Evolutionary conservation across 2,888 invertebrate genomes (phyloP).

Genomic region (Harpalus rufipes): DNA sequence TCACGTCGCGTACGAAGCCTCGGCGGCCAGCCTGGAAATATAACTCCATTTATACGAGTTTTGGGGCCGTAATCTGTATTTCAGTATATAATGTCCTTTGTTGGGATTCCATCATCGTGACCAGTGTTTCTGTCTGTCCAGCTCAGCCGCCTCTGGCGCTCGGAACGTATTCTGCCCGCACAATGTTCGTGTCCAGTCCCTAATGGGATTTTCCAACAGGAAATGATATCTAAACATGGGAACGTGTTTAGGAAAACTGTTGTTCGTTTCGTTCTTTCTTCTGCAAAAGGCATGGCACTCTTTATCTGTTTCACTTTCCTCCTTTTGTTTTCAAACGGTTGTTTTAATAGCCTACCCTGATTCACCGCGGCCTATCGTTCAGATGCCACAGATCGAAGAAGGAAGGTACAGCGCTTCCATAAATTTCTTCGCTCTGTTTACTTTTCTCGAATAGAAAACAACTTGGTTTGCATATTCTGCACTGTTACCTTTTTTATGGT

Average conservation of each 20-base stretch:
- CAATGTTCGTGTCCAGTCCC: slow-evolving; percentile 71
- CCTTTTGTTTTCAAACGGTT: slow-evolving; percentile 29
- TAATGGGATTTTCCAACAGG: slow-evolving; percentile 72
- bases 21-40: slow-evolving; percentile 52
- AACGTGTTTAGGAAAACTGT: slow-evolving; percentile 68
- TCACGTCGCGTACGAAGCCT: slow-evolving; percentile 42
- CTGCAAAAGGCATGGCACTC: neutral
- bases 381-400: too few species aligned
- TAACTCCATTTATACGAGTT: slow-evolving; percentile 66
- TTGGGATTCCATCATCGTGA: slow-evolving; percentile 67
- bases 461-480: too few species aligned
- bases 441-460: neutral
- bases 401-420: neutral
- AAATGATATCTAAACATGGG: slow-evolving; percentile 72
- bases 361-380: neutral
- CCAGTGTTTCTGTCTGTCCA: slow-evolving; percentile 64
- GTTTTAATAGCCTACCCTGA: slow-evolving; percentile 33
- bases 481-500: too few species aligned
- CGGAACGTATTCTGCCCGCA: slow-evolving; percentile 64
- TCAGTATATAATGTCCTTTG: slow-evolving; percentile 67
- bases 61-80: slow-evolving; percentile 66
- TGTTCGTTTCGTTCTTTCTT: slow-evolving; percentile 63
- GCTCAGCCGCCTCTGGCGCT: slow-evolving; percentile 33
- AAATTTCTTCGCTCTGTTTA: neutral
- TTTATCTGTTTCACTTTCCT: slow-evolving; percentile 46